Base-by-base conservation (phyloP, 2,797 vertebrate genomes). In the Taenioides sp. region DNA sequence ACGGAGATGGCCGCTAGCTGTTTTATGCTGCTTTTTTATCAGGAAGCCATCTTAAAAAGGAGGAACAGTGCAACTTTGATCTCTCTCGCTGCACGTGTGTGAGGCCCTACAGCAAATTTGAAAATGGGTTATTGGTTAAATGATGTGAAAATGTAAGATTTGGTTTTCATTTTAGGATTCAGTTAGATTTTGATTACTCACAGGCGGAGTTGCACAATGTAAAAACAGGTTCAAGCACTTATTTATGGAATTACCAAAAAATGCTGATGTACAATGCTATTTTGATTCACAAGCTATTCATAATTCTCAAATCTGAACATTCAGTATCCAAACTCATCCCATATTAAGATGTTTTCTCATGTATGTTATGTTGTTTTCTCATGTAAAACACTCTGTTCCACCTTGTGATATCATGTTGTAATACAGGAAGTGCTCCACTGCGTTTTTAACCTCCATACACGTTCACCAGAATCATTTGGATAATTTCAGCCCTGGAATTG, bases 21-120 rank as follows among this genome's bases (percentile, higher is more conserved):
- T 82, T 83, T 84, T 84, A 66, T 52, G 74, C 76, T 79, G 71
- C 70, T 79, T 69, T 81, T 27, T 82, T 84, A 78, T 87, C 82
- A 65, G 57, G 69, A 68, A 75, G 80, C 75, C 70, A 68, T 78
- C 65, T 65, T 81, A 71, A 63, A 69, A 76, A 34, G 52, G 52
- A 61, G 27, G 40, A 78, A 65, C 60, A 7, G 50, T 76, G 31
- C 40, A 77, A 73, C 71, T 73, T 80, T 84, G 37, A 74, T 80
- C 61, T 59, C 28, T 59, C 57, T 28, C 2, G n/a, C 11, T 23
- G 31, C 55, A 47, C 64, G 6, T 59, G 54, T 71, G 49, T 34
- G 47, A 40, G 37, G 57, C 71, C 57, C 60, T 74, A 11, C 22
- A n/a, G 59, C 14, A 40, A 60, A 52, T 58, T 59, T 54, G 4